Base-by-base conservation (phyloP, 2,888 invertebrate species). In the Nudaria mundana region DNA sequence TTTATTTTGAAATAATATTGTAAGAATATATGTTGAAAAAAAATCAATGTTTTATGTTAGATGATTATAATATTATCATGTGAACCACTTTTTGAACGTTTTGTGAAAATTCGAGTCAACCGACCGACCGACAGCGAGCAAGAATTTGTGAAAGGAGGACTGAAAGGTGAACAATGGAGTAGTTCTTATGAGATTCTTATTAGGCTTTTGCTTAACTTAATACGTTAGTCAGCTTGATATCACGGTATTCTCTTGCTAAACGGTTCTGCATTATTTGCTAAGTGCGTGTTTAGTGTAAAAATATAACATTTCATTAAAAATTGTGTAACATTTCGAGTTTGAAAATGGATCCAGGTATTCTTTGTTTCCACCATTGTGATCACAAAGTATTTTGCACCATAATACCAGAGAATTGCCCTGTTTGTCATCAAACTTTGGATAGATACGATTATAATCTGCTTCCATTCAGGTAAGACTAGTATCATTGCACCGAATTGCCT, bases 321-420 rank as follows among this genome's bases (percentile, higher is more conserved):
- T 60, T 63, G 45, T 26, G 43, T 44, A 51, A 3, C 46, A 73
- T 49, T 67, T 49, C 45, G 49, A 37, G 52, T 63, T 52, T 48
- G 55, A 79, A 76, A 71, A 92, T 92, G 90, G 94, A 95, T 90
- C 94, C 94, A 63, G 94, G 94, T 66, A 94, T 97, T 74, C 91
- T 96, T 76, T 97, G 97, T 89, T 96, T 96, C 84, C 95, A 96
- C 89, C 97, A 97, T 83, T 97, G 97, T 79, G 92, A 91, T 41
- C 91, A 93, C 51, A 93, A 94, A 86, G 92, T 97, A 59, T 96
- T 97, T 85, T 96, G 96, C 75, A 94, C 94, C 66, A 83, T 89
- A 56, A 90, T 97, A 67, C 96, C 96, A 31, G 91, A 91, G 66
- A 80, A 83, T 55, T 97, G 97, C 75, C 96, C 96, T 39, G 90